A percentile compares a stretch with the other conserved stretches of the same genome.
phyloP scores from a whole-genome alignment of 1,140 invertebrate species.

The Riptortus pedestris region DNA sequence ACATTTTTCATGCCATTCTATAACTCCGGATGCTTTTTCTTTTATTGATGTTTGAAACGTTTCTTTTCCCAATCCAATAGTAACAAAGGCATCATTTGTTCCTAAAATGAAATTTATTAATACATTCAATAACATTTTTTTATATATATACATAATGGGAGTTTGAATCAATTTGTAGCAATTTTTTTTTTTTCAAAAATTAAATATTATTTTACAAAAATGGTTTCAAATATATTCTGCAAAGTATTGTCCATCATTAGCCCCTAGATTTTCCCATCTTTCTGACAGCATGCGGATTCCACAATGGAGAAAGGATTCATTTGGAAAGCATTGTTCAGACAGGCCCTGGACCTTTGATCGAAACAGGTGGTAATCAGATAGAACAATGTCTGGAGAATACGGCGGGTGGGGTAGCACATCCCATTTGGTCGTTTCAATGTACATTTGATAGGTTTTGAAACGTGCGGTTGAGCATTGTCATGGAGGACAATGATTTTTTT shows the following conservation, averaged over 20 bases:
- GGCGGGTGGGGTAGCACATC: too few species aligned
- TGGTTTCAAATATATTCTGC: background rate
- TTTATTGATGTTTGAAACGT: constrained; percentile 93
- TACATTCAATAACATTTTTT: background rate
- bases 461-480: too few species aligned
- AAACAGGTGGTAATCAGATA: too few species aligned
- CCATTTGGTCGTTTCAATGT: too few species aligned
- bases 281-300: too few species aligned
- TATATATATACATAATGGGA: background rate
- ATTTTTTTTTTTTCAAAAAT: too few species aligned
- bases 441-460: too few species aligned
- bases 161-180: too few species aligned
- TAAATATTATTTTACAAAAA: background rate
- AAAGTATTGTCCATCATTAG: too few species aligned
- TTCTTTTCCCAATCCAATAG: constrained; percentile 85
- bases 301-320: background rate
- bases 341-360: background rate
- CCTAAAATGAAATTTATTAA: constrained; percentile 37
- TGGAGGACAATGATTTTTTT: too few species aligned
- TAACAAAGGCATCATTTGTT: constrained; percentile 91
- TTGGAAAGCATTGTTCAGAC: background rate
- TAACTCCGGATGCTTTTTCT: constrained; percentile 67
- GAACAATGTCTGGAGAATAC: too few species aligned
- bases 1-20: constrained; percentile 93
- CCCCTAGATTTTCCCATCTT: too few species aligned